phyloP scores from a whole-genome alignment of 2,888 invertebrate species.

The Drosophila kuntzei region DNA sequence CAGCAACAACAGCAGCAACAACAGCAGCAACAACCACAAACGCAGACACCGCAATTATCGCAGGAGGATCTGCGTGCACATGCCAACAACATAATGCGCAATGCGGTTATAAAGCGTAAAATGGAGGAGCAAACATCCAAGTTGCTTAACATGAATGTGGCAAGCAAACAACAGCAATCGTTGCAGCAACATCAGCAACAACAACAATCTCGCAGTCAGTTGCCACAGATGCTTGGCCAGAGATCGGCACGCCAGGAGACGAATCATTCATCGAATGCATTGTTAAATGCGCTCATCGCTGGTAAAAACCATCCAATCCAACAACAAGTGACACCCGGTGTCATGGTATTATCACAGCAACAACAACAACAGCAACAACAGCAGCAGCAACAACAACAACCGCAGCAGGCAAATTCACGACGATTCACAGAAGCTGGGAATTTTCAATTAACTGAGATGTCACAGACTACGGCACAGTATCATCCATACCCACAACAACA shows the following conservation, averaged over 20 bases:
- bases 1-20: constrained; percentile 52
- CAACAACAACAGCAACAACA: constrained; percentile 45
- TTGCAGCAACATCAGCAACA: constrained; percentile 45
- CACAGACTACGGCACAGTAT: constrained; percentile 33
- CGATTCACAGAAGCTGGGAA: constrained; percentile 57
- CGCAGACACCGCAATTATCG: constrained; percentile 55
- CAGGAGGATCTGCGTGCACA: constrained; percentile 84
- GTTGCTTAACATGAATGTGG: constrained; percentile 73
- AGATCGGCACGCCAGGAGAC: constrained; percentile 46
- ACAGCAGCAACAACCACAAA: constrained; percentile 35
- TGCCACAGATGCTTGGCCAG: constrained; percentile 33
- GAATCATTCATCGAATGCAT: constrained; percentile 51
- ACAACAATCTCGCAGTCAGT: constrained; percentile 41
- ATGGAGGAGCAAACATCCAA: constrained; percentile 83
- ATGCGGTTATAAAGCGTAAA: constrained; percentile 84
- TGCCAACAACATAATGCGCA: constrained; percentile 84
- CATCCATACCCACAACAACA: constrained; percentile 32
- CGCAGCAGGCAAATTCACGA: constrained; percentile 39
- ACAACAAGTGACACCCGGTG: constrained; percentile 18
- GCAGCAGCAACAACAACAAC: constrained; percentile 35
- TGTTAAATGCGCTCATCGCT: constrained; percentile 64
- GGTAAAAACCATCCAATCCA: constrained; percentile 53
- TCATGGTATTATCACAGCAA: constrained; percentile 38
- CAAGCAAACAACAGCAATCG: constrained; percentile 25
- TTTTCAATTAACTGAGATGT: constrained; percentile 50